Base-by-base conservation (phyloP, 2,888 invertebrate species). In the Pristionchus maxplancki region DNA sequence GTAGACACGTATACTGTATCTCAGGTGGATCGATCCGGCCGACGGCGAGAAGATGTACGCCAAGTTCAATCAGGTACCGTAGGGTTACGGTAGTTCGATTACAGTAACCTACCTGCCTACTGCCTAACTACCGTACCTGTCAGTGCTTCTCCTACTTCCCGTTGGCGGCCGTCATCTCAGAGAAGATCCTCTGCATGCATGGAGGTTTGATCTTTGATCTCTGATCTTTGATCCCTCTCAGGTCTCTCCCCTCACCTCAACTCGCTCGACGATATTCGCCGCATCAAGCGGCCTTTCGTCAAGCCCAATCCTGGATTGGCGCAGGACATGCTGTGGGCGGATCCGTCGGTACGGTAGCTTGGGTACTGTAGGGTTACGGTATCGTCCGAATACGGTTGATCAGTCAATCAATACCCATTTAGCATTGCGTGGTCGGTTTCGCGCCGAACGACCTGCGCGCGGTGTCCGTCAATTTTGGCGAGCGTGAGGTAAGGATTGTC, bases 101-200 rank as follows among this genome's bases (percentile, higher is more conserved):
- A 53, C 53, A 17, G 53, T 53, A 53, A 20, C 53, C 53, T 17
- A 53, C 11, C 17, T 48, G 1, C 4, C 8, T 17, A 48, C 48
- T 48, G 48, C 17, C 11, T 11, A 48, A 48, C 48, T 48, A 11
- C 48, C 13, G 48, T 48, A 48, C 8, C 48, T 48, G 8, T 0
- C 78, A 83, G 34, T 87, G 90, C 34, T 91, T 91, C 88, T 88
- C 91, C 71, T 89, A 89, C 53, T 88, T 91, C 88, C 91, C 91
- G 40, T 81, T 92, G 37, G 91, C 91, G 0, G 91, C 92, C n/a
- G 86, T 90, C 11, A 88, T 91, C 71, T 88, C 90, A 34, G 87
- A 87, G 44, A 90, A 91, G 88, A 91, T 91, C 87, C 89, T 91
- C 17, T 91, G 91, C 89, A 91, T 91, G 91, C 90, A 89, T 44